Base-by-base conservation (phyloP, 2,797 vertebrate species). In the Morelia viridis region DNA sequence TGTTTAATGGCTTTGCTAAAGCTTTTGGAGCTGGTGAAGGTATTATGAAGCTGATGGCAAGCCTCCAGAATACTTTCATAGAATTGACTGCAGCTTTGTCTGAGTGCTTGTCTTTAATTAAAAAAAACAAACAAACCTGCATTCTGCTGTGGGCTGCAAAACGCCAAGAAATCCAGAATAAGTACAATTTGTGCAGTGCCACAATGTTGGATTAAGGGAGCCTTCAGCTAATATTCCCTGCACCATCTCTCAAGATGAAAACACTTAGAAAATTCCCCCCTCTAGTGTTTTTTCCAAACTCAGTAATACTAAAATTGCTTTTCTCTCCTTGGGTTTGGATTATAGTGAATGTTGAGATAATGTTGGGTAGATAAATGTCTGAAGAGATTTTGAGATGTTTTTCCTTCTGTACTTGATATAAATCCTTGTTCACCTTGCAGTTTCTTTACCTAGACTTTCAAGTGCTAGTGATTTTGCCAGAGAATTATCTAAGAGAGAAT, bases 281-380 rank as follows among this genome's bases (percentile, higher is more conserved):
- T 0, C 0, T 0, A 1, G 35, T 0, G 0, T 88, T 94, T 56
- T 87, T 3, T 4, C 24, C 76, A 53, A 92, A 90, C 84, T 76
- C 0, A 24, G 89, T 85, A 91, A 76, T 80, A n/a, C 62, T 92
- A 84, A 76, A 46, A 88, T 0, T 0, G 3, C 53, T 80, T 35
- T 46, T 60, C 35, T 88, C 1, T 46, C 35, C 80, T 64, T 83
- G 57, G 76, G 87, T 56, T 92, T 8, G 80, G 85, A 80, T 93
- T 26, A 0, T 88, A 83, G 62, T 8, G 28, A 26, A 91, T 19
- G 1, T 50, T 61, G 68, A 60, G 80, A 92, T 89, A 65, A 0
- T 65, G 15, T 26, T 0, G 0, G 0, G 8, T 95, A 90, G 94
- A 94, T 94, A 68, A 93, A 95, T 95, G 90, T 76, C 7, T 50